Evolutionary conservation across 2,113 vertebrate genomes (phyloP).

Genomic region (Erpornis zantholeuca): DNA sequence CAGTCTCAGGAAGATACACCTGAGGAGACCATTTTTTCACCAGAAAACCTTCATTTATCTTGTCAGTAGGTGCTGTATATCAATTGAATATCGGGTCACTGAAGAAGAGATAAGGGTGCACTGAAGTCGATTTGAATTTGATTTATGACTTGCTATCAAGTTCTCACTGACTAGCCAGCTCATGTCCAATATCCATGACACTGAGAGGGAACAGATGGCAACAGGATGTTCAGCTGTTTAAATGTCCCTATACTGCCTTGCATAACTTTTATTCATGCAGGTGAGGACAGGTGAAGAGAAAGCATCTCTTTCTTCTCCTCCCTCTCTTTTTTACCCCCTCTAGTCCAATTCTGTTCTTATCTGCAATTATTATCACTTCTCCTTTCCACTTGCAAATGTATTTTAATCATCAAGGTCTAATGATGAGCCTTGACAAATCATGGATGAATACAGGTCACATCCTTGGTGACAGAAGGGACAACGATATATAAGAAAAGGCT

Average conservation of each 20-base stretch:
- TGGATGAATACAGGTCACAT: background rate
- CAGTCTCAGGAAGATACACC: background rate
- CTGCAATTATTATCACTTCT: background rate
- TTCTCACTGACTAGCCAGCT: background rate
- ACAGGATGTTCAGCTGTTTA: background rate
- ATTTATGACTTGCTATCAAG: background rate
- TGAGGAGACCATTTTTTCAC: background rate
- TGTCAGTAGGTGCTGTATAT: background rate
- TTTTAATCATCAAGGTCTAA: background rate
- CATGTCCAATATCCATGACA: background rate
- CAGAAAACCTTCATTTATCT: background rate
- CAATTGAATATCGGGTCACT: background rate
- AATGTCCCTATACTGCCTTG: background rate
- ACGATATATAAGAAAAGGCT: background rate
- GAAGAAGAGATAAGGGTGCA: background rate
- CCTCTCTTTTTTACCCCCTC: rapidly evolving
- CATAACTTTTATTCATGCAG: background rate
- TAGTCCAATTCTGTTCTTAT: background rate
- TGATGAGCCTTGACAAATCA: background rate
- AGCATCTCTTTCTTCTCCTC: background rate
- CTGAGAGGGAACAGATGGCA: background rate
- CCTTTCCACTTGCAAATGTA: background rate
- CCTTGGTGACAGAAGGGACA: background rate
- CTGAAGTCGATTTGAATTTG: background rate
- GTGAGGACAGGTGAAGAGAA: background rate